Base-by-base conservation (phyloP, 2,797 vertebrate species). In the Spheniscus humboldti region DNA sequence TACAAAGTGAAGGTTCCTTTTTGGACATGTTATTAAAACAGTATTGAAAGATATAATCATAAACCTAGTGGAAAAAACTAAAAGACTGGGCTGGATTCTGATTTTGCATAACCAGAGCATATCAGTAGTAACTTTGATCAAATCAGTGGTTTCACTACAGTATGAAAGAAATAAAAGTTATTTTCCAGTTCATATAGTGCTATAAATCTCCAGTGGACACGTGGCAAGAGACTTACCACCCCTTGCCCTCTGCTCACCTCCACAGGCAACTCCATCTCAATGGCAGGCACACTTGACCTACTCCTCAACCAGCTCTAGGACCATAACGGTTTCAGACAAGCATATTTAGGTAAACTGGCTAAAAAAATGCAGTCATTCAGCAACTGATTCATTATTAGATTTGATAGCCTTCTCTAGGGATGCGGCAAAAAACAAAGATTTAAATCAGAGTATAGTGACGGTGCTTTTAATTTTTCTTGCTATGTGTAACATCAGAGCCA, bases 141-240 rank as follows among this genome's bases (percentile, higher is more conserved):
- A 43, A 67, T 18, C 41, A 53, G 23, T 27, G 3, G 3, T 27
- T 85, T 73, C 33, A 24, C 8, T 57, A 25, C 3, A 52, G 18
- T 27, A 48, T 13, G 16, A 80, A 68, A 66, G 7, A 64, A 86
- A 31, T 18, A 28, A 15, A 28, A 53, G 2, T 10, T 41, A 19
- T 2, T 53, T 84, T 57, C 43, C 22, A 7, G 18, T 57, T 68
- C 13, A 23, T 7, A 4, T 15, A 69, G 7, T 7, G 9, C 11
- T 39, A 10, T 50, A 53, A 33, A 12, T 48, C 43, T n/a, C 45
- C 22, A 45, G 28, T 2, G 6, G 39, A 39, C 31, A 27, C 4
- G 5, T 0, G 3, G 6, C 55, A 57, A 60, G 25, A 76, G 22
- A 45, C 0, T 53, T 12, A 14, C 1, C 7, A 35, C 17, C 13